Percentiles rank a stretch among this genome's conserved stretches.
Conservation (phyloP, 35 echinoderm and acorn worm species). For the Heliocidaris erythrogramma region DNA sequence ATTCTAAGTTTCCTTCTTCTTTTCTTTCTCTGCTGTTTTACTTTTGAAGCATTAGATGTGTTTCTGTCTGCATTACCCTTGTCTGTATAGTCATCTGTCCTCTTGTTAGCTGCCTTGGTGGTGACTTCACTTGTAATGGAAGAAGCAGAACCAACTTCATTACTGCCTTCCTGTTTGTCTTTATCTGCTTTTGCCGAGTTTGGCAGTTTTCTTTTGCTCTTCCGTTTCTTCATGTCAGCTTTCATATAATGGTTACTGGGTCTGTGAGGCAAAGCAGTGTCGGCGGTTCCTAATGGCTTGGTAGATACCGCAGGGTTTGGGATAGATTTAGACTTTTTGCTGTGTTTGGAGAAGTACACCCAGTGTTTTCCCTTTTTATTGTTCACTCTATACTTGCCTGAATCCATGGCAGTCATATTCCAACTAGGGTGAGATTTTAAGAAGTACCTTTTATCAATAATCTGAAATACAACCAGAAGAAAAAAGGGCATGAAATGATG, state of each 20-base stretch:
- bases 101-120: background rate
- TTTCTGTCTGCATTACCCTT: background rate
- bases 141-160: background rate
- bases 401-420: background rate
- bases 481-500: background rate
- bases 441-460: background rate
- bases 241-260: background rate
- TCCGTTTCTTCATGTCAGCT: background rate
- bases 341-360: background rate
- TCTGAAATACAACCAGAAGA: background rate
- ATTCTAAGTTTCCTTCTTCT: slow-evolving; percentile 30
- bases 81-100: background rate
- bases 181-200: background rate
- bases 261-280: background rate
- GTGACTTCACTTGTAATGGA: background rate
- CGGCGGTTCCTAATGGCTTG: background rate
- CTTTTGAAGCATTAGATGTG: background rate
- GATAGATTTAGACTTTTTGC: background rate
- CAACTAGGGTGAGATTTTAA: background rate
- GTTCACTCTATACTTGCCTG: background rate
- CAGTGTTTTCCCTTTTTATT: background rate
- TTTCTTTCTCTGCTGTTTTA: slow-evolving; percentile 15
- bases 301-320: no score
- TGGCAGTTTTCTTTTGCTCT: background rate
- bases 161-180: background rate